Evolutionary conservation across 2,888 invertebrate genomes (phyloP).

Genomic region (Hydriomena furcata): DNA sequence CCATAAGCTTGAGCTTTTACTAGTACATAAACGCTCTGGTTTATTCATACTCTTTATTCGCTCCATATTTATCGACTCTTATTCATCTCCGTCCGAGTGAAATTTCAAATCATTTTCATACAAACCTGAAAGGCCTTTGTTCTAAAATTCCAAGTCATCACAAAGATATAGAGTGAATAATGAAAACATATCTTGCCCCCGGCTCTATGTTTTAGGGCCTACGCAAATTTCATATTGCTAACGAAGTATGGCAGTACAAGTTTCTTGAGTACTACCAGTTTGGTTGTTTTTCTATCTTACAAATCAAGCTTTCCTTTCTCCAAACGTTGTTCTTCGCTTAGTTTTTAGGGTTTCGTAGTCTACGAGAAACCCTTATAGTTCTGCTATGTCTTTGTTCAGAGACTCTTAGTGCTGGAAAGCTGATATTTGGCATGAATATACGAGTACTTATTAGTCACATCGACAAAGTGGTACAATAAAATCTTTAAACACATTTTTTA

Average conservation of each 20-base stretch:
- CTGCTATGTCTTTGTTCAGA: too few relatives aligned
- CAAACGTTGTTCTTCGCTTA: neutral
- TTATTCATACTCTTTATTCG: slow-evolving; percentile 2
- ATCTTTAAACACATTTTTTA: too few relatives aligned
- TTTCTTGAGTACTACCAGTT: slow-evolving; percentile 3
- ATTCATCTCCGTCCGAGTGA: neutral
- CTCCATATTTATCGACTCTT: slow-evolving; percentile 13
- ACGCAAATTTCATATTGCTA: slow-evolving; percentile 33
- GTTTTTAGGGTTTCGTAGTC: neutral
- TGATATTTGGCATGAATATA: too few relatives aligned
- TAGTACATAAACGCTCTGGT: too few relatives aligned
- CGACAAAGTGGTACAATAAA: too few relatives aligned
- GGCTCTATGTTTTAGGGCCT: slow-evolving; percentile 32
- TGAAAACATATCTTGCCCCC: slow-evolving; percentile 39
- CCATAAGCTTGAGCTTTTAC: slow-evolving; percentile 5
- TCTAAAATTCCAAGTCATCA: slow-evolving; percentile 41
- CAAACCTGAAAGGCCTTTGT: slow-evolving; percentile 34
- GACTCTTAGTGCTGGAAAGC: too few relatives aligned
- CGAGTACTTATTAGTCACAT: too few relatives aligned
- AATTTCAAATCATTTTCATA: slow-evolving; percentile 30
- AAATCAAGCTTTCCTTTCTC: neutral
- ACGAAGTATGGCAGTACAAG: slow-evolving; percentile 9
- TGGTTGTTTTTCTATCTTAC: slow-evolving; percentile 6
- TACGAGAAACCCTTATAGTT: too few relatives aligned
- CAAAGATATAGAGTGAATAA: slow-evolving; percentile 44